A percentile compares a stretch with the other conserved stretches of the same genome.
phyloP scores from a whole-genome alignment of 1,140 invertebrate genomes.

The Mycetomoellerius zeteki region DNA sequence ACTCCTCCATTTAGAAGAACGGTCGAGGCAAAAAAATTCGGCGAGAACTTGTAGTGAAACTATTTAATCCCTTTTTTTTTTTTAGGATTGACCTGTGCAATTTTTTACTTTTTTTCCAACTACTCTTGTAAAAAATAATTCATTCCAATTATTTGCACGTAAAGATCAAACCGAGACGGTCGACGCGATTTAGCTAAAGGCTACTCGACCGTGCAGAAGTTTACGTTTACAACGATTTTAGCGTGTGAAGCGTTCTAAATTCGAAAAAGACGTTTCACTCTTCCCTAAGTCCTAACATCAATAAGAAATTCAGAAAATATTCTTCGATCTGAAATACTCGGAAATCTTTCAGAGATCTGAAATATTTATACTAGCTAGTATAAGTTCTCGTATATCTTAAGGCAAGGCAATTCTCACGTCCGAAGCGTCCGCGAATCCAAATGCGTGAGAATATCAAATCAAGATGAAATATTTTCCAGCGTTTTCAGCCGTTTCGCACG shows the following conservation, averaged over 20 bases:
- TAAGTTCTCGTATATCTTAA: slow-evolving; percentile 55
- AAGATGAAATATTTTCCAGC: slow-evolving; percentile 13
- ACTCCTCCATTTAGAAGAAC: slow-evolving; percentile 3
- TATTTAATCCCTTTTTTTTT: not conserved
- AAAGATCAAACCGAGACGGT: not conserved
- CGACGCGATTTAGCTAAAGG: slow-evolving; percentile 13
- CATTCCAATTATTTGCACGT: not conserved
- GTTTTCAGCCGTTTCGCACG: slow-evolving; percentile 42
- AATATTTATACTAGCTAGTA: slow-evolving; percentile 31
- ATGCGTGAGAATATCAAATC: slow-evolving; percentile 26
- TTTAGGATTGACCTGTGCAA: not conserved
- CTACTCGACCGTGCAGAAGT: slow-evolving; percentile 33
- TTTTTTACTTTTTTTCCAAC: not conserved
- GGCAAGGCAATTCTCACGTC: slow-evolving; percentile 58
- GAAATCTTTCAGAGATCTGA: slow-evolving; percentile 34
- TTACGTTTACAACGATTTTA: slow-evolving; percentile 39
- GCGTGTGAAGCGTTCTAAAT: slow-evolving; percentile 55
- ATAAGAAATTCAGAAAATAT: slow-evolving; percentile 62
- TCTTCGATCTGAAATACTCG: slow-evolving; percentile 25
- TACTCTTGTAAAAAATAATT: slow-evolving; percentile 28
- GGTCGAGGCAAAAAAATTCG: slow-evolving; percentile 2
- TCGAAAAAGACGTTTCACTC: slow-evolving; percentile 21
- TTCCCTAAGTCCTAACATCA: slow-evolving; percentile 40
- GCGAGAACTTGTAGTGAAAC: not conserved
- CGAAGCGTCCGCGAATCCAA: slow-evolving; percentile 49